Percentiles rank a stretch among this genome's conserved stretches.
phyloP scores from a whole-genome alignment of 1,140 invertebrate genomes.

The Acromyrmex charruanus region DNA sequence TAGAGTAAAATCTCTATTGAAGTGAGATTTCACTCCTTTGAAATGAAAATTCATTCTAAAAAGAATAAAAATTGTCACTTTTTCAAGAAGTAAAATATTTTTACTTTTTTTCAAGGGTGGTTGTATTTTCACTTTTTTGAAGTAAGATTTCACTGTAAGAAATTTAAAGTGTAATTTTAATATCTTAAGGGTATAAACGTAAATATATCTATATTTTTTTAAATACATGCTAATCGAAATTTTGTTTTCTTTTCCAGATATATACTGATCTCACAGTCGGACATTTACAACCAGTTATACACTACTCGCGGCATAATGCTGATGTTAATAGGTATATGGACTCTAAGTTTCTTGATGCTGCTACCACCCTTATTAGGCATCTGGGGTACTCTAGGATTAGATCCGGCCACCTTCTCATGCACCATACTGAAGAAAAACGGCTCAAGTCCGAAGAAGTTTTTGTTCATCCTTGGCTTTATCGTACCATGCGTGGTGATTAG shows the following conservation, averaged over 20 bases:
- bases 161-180: too few relatives aligned
- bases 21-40: too few relatives aligned
- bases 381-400: constrained; percentile 93
- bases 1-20: too few relatives aligned
- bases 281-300: constrained; percentile 92
- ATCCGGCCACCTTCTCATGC: constrained; percentile 93
- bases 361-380: constrained; percentile 92
- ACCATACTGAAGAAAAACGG: constrained; percentile 93
- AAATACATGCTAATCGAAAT: not conserved
- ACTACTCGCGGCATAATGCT: constrained; percentile 90
- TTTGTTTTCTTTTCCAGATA: constrained; percentile 89
- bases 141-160: too few relatives aligned
- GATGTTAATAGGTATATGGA: constrained; percentile 93
- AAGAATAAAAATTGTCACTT: too few relatives aligned
- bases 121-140: too few relatives aligned
- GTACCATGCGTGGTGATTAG: constrained; percentile 94
- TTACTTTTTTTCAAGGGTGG: too few relatives aligned
- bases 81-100: too few relatives aligned
- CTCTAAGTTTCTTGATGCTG: constrained; percentile 88
- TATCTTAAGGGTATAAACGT: not conserved
- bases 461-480: constrained; percentile 94
- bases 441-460: constrained; percentile 94
- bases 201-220: not conserved
- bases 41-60: too few relatives aligned
- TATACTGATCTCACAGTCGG: constrained; percentile 92